Conservation (phyloP, 2,113 vertebrate genomes). For the Canis aureus region DNA sequence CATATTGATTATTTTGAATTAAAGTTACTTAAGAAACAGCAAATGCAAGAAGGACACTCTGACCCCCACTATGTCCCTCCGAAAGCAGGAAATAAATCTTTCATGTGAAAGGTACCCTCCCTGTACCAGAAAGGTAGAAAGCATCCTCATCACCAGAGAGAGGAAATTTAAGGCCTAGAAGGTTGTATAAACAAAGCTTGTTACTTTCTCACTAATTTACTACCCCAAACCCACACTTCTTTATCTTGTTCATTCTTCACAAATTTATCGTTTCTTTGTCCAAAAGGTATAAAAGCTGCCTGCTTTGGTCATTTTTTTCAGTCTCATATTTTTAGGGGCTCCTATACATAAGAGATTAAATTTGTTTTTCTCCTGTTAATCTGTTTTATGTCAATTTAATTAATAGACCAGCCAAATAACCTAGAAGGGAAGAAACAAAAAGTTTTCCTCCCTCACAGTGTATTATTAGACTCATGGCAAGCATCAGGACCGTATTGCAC, state of each 20-base stretch:
- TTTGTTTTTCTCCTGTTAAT: not conserved
- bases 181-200: not conserved
- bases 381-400: not conserved
- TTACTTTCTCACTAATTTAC: not conserved
- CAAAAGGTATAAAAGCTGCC: not conserved
- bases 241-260: not conserved
- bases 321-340: not conserved
- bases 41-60: not conserved
- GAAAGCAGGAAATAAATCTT: not conserved
- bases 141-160: not conserved
- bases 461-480: not conserved
- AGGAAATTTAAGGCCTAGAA: not conserved
- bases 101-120: not conserved
- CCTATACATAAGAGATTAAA: not conserved
- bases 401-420: not conserved
- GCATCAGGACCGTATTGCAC: not conserved
- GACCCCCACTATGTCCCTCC: not conserved
- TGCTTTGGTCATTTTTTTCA: not conserved
- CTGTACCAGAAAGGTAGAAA: not conserved
- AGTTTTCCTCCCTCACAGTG: not conserved
- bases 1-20: not conserved
- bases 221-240: not conserved
- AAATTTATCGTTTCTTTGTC: not conserved
- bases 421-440: not conserved
- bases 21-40: not conserved